phyloP scores from a whole-genome alignment of 2,888 invertebrate species.

The Pyrrhia umbra region DNA sequence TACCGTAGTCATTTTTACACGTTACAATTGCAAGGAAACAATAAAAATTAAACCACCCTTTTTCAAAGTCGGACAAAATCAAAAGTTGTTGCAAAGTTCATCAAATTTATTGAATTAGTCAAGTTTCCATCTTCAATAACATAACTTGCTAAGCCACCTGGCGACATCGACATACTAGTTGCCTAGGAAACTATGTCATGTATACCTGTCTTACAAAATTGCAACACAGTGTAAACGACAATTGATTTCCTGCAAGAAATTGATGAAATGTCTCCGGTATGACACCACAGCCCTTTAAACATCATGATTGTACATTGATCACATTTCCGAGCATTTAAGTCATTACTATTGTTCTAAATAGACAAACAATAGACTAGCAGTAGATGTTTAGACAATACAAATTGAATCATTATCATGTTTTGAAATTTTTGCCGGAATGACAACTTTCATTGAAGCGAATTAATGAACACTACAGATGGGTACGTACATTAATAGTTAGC shows the following conservation, averaged over 20 bases:
- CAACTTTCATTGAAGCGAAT: slow-evolving; percentile 19
- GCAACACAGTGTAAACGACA: slow-evolving; percentile 24
- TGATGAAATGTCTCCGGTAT: slow-evolving; percentile 27
- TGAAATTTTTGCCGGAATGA: slow-evolving; percentile 6
- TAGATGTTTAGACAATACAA: slow-evolving; percentile 33
- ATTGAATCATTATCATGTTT: slow-evolving; percentile 37
- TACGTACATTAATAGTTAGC: background rate
- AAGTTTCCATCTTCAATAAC: background rate
- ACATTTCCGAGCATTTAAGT: slow-evolving; percentile 45
- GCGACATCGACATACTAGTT: background rate
- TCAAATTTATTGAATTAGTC: background rate
- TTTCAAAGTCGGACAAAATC: too few relatives aligned
- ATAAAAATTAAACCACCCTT: background rate
- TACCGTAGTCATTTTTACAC: too few relatives aligned
- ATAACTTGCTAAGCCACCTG: background rate
- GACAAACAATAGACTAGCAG: slow-evolving; percentile 44
- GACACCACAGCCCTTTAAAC: slow-evolving; percentile 19
- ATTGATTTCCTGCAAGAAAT: slow-evolving; percentile 33
- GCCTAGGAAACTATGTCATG: background rate
- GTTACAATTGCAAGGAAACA: too few relatives aligned
- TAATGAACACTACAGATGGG: background rate
- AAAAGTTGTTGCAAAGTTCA: background rate
- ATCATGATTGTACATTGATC: slow-evolving; percentile 21
- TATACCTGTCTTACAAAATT: background rate
- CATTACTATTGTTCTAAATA: slow-evolving; percentile 44